Percentiles rank a stretch among this genome's conserved stretches.
Conservation (phyloP, 1,140 invertebrate species). For the Aphelinus certus region DNA sequence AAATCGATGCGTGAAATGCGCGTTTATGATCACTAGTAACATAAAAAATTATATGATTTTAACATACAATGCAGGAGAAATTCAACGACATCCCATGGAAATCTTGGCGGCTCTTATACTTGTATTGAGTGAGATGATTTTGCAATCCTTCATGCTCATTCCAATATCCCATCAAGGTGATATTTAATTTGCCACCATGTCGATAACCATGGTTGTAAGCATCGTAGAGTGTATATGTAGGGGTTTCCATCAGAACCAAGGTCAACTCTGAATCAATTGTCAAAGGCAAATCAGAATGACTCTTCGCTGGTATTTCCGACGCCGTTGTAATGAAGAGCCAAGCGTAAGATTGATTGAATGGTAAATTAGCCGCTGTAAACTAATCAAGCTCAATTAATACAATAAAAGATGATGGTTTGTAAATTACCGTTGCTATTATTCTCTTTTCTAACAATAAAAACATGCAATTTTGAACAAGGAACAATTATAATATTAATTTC, state of each 20-base stretch:
- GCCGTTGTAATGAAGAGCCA: conserved; percentile 48
- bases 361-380: conserved; percentile 27
- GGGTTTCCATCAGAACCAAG: conserved; percentile 33
- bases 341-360: conserved; percentile 52
- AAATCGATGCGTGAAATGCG: too few relatives aligned
- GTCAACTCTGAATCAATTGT: conserved; percentile 52
- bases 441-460: too few relatives aligned
- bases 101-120: conserved; percentile 63
- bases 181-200: conserved; percentile 65
- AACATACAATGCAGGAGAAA: conserved; percentile 61
- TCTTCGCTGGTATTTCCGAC: conserved; percentile 32
- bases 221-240: conserved; percentile 49
- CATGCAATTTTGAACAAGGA: too few relatives aligned
- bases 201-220: conserved; percentile 64
- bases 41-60: conserved; percentile 3
- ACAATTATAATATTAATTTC: too few relatives aligned
- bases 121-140: conserved; percentile 55
- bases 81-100: conserved; percentile 65
- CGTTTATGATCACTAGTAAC: not conserved
- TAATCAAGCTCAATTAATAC: not conserved
- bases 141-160: conserved; percentile 51
- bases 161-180: conserved; percentile 64
- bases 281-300: conserved; percentile 45
- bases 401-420: too few relatives aligned
- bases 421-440: too few relatives aligned